Evolutionary conservation across 2,797 vertebrate genomes (phyloP), one percentile per base, ranked within the genome.

Genomic region (Craterocephalus amniculus): DNA sequence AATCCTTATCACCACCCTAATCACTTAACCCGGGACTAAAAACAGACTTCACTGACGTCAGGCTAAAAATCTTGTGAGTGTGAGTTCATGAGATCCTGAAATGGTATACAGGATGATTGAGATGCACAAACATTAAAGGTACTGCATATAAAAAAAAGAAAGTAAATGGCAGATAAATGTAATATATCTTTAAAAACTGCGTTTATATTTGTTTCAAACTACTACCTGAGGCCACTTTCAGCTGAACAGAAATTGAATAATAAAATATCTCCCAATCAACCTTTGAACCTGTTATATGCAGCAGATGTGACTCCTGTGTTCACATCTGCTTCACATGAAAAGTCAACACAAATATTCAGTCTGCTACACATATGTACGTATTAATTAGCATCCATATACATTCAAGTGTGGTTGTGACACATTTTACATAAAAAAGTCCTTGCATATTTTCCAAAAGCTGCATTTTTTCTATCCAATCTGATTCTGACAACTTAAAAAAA

Each of bases 401-500:
- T 62, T 80, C 2, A 6, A 78, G 60, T 38, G 51, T 57, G 61
- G 54, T 62, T 69, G 67, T 73, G 76, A 83, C 51, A 80, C 55
- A 77, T 69, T 43, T 68, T 73, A 43, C 55, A 70, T 36, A 58
- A 66, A 58, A 74, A 60, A 64, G 56, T 78, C 27, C 12, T 51
- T 87, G 81, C 80, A 80, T 81, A 4, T 8, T 1, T 26, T 73
- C 74, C 81, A 87, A 79, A 55, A 43, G 34, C 72, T 63, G 60
- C 45, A 70, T 84, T 87, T 79, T 45, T 81, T 86, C 61, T 58
- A 38, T 61, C 16, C 35, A 32, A 36, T 64, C 68, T 63, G 76
- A 62, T 83, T 78, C 63, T 80, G 78, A 78, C 80, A 70, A 62
- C 56, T 70, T 68, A 83, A 77, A 80, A 77, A 80, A 79, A 64